Evolutionary conservation across 2,888 invertebrate species (phyloP).

Genomic region (Dasysyrphus tricinctus): DNA sequence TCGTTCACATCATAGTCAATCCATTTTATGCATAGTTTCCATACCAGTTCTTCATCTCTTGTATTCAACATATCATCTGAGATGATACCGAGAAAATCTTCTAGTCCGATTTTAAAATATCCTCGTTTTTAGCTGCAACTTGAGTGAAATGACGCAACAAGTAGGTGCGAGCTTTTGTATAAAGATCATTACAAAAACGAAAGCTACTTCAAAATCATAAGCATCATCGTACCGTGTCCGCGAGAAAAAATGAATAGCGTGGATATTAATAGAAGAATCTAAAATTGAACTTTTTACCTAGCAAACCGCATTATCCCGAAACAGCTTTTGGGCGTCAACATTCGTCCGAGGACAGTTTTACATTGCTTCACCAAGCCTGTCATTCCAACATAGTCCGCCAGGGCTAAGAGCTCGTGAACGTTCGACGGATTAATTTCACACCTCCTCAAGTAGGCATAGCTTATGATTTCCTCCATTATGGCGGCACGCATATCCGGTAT

Average conservation of each 20-base stretch:
- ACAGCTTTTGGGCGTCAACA: slow-evolving; percentile 90
- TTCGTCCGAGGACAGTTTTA: slow-evolving; percentile 89
- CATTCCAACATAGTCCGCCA: slow-evolving; percentile 95
- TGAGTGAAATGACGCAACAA: slow-evolving; percentile 91
- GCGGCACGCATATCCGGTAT: slow-evolving; percentile 91
- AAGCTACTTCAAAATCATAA: slow-evolving; percentile 78
- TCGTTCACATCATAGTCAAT: slow-evolving; percentile 90
- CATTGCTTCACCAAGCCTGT: slow-evolving; percentile 92
- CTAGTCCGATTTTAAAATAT: slow-evolving; percentile 88
- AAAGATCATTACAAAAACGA: slow-evolving; percentile 84
- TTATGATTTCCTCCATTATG: slow-evolving; percentile 90
- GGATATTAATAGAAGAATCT: too few relatives aligned
- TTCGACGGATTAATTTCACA: slow-evolving; percentile 90
- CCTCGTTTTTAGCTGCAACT: slow-evolving; percentile 89
- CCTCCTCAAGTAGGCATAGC: slow-evolving; percentile 93
- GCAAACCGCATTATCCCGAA: slow-evolving; percentile 94
- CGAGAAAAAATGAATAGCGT: too few relatives aligned
- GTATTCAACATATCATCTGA: slow-evolving; percentile 93
- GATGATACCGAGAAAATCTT: slow-evolving; percentile 90
- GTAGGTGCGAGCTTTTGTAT: slow-evolving; percentile 88
- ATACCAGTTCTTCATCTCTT: slow-evolving; percentile 93
- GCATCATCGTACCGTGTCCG: too few relatives aligned
- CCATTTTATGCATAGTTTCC: slow-evolving; percentile 94
- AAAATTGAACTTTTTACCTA: slow-evolving; percentile 83
- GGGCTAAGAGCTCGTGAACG: slow-evolving; percentile 91